Percentiles rank a stretch among this genome's conserved stretches.
Conservation (phyloP, 1,140 invertebrate genomes). For the Parasteatoda tepidariorum region DNA sequence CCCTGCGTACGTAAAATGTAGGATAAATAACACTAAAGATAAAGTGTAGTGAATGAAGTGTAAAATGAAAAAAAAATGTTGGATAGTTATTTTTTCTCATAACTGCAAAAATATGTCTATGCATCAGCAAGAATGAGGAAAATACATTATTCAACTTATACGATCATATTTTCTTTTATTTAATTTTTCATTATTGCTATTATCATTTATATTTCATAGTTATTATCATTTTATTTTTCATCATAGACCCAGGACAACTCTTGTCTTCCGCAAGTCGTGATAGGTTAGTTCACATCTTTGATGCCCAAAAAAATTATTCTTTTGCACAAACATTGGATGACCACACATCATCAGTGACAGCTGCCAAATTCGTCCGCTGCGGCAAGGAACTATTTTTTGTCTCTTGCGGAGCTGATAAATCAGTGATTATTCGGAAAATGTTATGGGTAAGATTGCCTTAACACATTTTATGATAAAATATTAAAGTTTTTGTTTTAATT, state of each 20-base stretch:
- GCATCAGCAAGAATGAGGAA: too few relatives aligned
- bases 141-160: too few relatives aligned
- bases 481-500: too few relatives aligned
- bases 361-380: constrained; percentile 82
- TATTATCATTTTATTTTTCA: background rate
- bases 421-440: constrained; percentile 86
- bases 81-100: too few relatives aligned
- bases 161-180: background rate
- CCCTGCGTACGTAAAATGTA: too few relatives aligned
- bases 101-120: too few relatives aligned
- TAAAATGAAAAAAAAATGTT: too few relatives aligned
- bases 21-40: too few relatives aligned
- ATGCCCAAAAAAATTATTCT: constrained; percentile 85
- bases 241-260: constrained; percentile 23
- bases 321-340: constrained; percentile 95
- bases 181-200: background rate
- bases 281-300: constrained; percentile 93
- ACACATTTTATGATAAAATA: too few relatives aligned
- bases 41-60: too few relatives aligned
- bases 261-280: constrained; percentile 90
- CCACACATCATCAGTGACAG: constrained; percentile 94
- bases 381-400: constrained; percentile 80
- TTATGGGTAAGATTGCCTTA: constrained; percentile 14
- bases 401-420: constrained; percentile 96
- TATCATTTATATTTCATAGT: background rate